These are phyloP conservation scores for Scortum barcoo DNA, from an alignment of 2,113 vertebrate genomes.

Conservation along the genomic window DNA sequence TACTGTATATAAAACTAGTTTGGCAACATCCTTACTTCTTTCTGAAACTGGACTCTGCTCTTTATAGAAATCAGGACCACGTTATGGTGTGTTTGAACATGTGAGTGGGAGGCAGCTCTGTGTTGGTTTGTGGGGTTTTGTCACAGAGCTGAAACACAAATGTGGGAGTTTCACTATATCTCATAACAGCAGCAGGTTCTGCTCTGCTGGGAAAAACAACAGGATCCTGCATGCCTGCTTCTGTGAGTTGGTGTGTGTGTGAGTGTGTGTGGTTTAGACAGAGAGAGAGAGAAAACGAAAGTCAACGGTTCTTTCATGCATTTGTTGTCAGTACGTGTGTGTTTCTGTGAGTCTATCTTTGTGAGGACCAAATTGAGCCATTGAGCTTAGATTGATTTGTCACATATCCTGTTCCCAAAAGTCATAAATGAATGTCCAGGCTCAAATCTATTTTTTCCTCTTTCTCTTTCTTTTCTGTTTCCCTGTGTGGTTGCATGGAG, in stretches of 20 bases:
- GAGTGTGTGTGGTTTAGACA: not conserved
- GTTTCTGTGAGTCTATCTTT: not conserved
- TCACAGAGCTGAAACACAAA: slow-evolving; percentile 53
- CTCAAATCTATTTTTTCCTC: not conserved
- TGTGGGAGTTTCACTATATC: slow-evolving; percentile 65
- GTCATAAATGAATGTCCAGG: not conserved
- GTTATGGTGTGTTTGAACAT: slow-evolving; percentile 18
- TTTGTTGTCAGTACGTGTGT: not conserved
- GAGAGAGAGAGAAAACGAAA: slow-evolving; percentile 21
- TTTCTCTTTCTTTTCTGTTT: not conserved
- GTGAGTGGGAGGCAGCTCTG: slow-evolving; percentile 51
- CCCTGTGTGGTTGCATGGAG: not conserved
- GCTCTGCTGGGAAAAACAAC: slow-evolving; percentile 56
- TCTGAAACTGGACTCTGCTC: slow-evolving; percentile 3
- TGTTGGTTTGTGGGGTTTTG: slow-evolving; percentile 53
- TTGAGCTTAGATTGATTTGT: not conserved
- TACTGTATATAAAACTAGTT: not conserved
- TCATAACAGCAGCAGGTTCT: slow-evolving; percentile 66
- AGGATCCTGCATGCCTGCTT: slow-evolving; percentile 26
- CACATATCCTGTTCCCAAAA: not conserved
- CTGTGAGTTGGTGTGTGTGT: slow-evolving; percentile 23
- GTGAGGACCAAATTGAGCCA: not conserved
- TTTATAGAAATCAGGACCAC: not conserved
- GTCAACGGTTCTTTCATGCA: slow-evolving; percentile 1
- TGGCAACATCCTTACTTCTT: not conserved